These are phyloP conservation scores for Tipula confusa DNA, from an alignment of 2,888 invertebrate species.

Conservation along the genomic window DNA sequence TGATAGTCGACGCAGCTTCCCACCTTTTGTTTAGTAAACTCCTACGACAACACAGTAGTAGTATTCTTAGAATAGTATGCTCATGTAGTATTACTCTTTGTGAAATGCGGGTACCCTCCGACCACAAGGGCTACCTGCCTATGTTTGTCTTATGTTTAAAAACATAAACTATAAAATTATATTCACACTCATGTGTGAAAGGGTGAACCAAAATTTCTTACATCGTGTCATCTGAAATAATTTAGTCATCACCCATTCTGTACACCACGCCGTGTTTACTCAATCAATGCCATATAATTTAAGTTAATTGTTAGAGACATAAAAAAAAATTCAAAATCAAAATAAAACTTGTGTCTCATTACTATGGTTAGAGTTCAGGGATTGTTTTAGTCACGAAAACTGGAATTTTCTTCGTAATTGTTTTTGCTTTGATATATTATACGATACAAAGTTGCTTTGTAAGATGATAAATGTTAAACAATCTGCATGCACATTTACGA, in stretches of 20 bases:
- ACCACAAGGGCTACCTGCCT: no score
- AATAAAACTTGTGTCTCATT: not conserved
- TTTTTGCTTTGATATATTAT: not conserved
- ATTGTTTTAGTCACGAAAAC: not conserved
- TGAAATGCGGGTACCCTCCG: no score
- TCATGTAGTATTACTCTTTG: no score
- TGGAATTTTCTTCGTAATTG: not conserved
- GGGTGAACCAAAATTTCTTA: not conserved
- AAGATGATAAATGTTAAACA: slow-evolving; percentile 3
- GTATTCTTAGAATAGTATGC: no score
- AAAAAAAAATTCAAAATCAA: no score
- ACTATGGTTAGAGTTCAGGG: slow-evolving; percentile 14
- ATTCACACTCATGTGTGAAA: not conserved
- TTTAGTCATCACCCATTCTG: not conserved
- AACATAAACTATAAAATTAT: not conserved
- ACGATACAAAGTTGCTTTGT: not conserved
- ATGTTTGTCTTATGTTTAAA: no score
- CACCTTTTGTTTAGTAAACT: no score
- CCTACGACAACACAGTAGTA: no score
- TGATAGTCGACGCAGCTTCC: no score
- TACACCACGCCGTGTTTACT: not conserved
- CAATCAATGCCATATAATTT: not conserved
- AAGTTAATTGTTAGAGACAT: not conserved
- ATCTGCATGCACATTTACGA: not conserved
- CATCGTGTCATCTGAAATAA: not conserved